Conservation (phyloP, 2,113 vertebrate species). For the Asarcornis scutulata region DNA sequence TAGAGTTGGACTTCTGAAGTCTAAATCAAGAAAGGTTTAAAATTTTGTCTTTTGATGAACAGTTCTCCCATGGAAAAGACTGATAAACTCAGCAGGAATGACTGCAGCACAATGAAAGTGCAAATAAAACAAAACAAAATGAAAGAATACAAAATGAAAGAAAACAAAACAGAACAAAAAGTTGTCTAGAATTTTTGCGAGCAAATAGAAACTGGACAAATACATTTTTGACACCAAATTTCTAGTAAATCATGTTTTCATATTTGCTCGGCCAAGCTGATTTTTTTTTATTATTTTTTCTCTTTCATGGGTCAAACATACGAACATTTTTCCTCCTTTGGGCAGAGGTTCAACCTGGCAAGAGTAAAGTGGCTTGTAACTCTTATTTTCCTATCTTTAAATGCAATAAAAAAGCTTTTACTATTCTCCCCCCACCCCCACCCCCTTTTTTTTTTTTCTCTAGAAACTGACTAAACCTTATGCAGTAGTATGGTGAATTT, state of each 20-base stretch:
- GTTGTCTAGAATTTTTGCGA: background rate
- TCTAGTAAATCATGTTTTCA: background rate
- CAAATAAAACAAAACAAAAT: background rate
- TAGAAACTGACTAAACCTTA: background rate
- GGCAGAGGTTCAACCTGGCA: background rate
- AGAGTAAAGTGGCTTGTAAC: background rate
- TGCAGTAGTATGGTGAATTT: background rate
- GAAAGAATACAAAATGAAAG: background rate
- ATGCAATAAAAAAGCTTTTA: background rate
- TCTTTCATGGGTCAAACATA: background rate
- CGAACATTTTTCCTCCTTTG: background rate
- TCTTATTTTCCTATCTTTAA: background rate
- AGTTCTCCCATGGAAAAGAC: background rate
- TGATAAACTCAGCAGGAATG: background rate
- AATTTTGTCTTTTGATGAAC: background rate
- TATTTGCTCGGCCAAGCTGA: background rate
- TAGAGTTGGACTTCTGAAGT: background rate
- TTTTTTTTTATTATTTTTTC: background rate
- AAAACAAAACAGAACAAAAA: background rate
- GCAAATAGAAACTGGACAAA: background rate
- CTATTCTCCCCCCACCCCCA: background rate
- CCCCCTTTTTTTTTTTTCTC: background rate
- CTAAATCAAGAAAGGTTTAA: slow-evolving; percentile 28
- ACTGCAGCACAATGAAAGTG: background rate
- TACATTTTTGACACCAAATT: background rate